Base-by-base conservation (phyloP, 2,888 invertebrate species). In the Hypomecis atomaria region DNA sequence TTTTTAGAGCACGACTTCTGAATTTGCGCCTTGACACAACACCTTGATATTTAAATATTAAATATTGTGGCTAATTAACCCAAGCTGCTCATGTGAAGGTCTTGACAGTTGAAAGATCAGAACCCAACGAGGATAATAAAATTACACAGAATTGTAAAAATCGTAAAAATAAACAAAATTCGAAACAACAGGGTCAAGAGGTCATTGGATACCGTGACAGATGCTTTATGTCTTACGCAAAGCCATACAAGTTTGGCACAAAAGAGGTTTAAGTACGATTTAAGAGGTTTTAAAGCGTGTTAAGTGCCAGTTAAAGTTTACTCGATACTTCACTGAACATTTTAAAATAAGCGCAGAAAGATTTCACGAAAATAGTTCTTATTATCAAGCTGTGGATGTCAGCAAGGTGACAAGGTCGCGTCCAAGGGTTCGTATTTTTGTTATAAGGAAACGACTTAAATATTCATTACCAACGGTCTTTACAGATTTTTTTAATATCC, bases 401-500 rank as follows among this genome's bases (percentile, higher is more conserved):
- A 42, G 40, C 11, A 7, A n/a, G n/a, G 33, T 6, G 3, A 11
- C 56, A 40, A 57, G 57, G 57, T 33, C 57, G 4, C 9, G 40
- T 13, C 33, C 57, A 48, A 57, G 57, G 57, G 57, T 38, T 57
- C 38, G 40, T 40, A 38, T 47, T 48, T 47, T 48, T 40, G 40
- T 55, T 23, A 13, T 55, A 11, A 60, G 60, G 48, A 60, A 61
- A 61, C 49, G 10, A 13, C 49, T 7, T 10, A 23, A 13, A 43
- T 4, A 13, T 54, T 55, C 61, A 59, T 59, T 64, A 62, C 44
- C 67, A 61, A 55, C n/a, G 49, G 49, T 61, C 38, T 43, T 49
- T 37, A 3, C 37, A 54, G 54, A 40, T 43, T 4, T 11, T n/a
- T 43, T 9, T 5, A 5, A 47, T 33, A 33, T 47, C 1, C 4